Base-by-base conservation (phyloP, 1,140 invertebrate genomes). In the Pentalonia nigronervosa region DNA sequence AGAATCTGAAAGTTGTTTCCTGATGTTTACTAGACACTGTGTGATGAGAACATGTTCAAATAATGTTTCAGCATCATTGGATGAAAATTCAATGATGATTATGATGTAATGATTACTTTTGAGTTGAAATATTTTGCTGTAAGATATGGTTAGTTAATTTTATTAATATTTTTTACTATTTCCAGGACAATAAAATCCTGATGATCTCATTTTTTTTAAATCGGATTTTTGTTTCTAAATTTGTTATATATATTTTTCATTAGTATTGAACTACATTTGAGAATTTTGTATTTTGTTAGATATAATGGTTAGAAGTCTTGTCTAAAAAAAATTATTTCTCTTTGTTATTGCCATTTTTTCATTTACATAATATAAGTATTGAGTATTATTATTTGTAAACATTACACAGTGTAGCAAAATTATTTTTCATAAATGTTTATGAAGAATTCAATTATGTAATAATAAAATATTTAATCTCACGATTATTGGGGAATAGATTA, bases 1-100 rank as follows among this genome's bases (percentile, higher is more conserved):
- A 92, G 90, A 92, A 83, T 83, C 90, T 83, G 30, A 34, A 76
- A 90, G 50, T 50, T 83, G 90, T 92, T 83, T 92, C 90, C 90
- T 48, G 67, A 83, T 6, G 25, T 83, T 81, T 48, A 92, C 90
- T 91, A 92, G 90, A 83, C 21, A 83, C n/a, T 92, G 90, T 83
- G 34, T 83, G 60, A 83, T 92, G 90, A 92, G 67, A 90, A 90
- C 53, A 47, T 90, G n/a, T 90, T 90, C 56, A 60, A 11, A 90
- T 90, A 60, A 4, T 56, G n/a, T 90, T 90, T 90, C 50, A 60
- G 11, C 34, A 56, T 41, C 88, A 41, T 90, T 90, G 34, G 88
- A 90, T 90, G 50, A 41, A 90, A 41, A n/a, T 90, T 90, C 50
- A 90, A 41, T 90, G 53, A 90, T 89, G 36, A 89, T 30, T n/a